A percentile compares a stretch with the other conserved stretches of the same genome.
Evolutionary conservation across 53 echinoderm and acorn worm species (phyloP).

Genomic region (Arbacia lixula): DNA sequence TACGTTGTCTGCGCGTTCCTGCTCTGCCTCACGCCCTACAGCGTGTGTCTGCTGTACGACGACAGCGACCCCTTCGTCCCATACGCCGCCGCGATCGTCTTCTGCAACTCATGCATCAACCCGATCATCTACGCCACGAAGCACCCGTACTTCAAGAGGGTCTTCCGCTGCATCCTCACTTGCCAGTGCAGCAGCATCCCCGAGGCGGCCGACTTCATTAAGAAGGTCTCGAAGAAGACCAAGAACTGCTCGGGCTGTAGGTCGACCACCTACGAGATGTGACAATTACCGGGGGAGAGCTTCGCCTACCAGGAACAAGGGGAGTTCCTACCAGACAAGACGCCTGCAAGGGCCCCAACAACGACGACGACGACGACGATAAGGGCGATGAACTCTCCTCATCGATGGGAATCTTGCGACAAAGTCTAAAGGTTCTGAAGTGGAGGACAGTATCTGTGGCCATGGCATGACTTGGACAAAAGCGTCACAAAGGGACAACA

Average conservation of each 20-base stretch:
- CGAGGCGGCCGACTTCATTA: slow-evolving; percentile 59
- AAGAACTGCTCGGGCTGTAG: not conserved
- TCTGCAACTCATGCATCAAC: slow-evolving; percentile 69
- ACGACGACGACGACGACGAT: too few relatives aligned
- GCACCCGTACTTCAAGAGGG: slow-evolving; percentile 74
- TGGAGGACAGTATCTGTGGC: too few relatives aligned
- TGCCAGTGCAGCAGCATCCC: slow-evolving; percentile 62
- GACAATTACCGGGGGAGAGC: too few relatives aligned
- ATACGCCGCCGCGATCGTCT: slow-evolving; percentile 69
- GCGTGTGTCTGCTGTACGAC: slow-evolving; percentile 71
- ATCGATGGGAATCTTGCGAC: too few relatives aligned
- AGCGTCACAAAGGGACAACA: too few relatives aligned
- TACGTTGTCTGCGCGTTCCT: slow-evolving; percentile 77
- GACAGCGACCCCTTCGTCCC: slow-evolving; percentile 69
- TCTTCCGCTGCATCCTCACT: slow-evolving; percentile 59
- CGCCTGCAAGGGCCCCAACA: too few relatives aligned
- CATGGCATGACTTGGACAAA: too few relatives aligned
- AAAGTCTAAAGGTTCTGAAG: too few relatives aligned
- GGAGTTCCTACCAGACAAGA: too few relatives aligned
- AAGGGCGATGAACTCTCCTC: too few relatives aligned
- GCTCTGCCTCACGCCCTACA: slow-evolving; percentile 71
- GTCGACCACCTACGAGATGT: slow-evolving; percentile 34
- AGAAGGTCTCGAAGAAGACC: slow-evolving; percentile 11
- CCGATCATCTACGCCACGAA: slow-evolving; percentile 78
- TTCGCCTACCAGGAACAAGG: too few relatives aligned